phyloP scores from a whole-genome alignment of 2,113 vertebrate genomes.

The Paraplagusia blochii region DNA sequence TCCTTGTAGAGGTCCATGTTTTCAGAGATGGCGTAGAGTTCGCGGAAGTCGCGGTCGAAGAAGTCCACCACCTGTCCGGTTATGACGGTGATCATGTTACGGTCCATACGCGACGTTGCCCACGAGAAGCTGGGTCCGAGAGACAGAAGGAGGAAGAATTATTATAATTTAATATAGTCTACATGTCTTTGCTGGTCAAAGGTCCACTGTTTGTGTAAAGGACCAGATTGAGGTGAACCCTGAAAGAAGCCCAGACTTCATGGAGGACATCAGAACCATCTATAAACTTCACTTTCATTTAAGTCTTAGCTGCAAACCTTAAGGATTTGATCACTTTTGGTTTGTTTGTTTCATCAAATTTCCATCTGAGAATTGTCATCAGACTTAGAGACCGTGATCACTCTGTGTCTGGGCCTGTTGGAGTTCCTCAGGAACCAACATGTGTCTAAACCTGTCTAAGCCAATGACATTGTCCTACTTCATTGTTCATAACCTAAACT shows the following conservation, averaged over 20 bases:
- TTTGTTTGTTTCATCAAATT: no score
- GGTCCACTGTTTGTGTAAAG: not conserved
- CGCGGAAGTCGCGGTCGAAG: slow-evolving; percentile 90
- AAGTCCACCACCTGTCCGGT: slow-evolving; percentile 88
- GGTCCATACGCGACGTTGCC: slow-evolving; percentile 87
- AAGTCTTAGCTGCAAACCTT: not conserved
- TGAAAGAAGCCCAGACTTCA: not conserved
- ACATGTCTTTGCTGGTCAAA: not conserved
- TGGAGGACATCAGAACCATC: not conserved
- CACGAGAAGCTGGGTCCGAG: slow-evolving; percentile 84
- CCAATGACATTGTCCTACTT: no score
- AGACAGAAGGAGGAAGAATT: no score
- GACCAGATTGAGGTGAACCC: not conserved
- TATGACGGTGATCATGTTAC: slow-evolving; percentile 89
- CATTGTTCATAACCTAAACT: no score
- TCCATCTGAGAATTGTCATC: no score
- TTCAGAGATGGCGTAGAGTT: slow-evolving; percentile 90
- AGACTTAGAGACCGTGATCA: no score
- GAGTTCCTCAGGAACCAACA: no score
- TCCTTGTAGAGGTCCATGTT: slow-evolving; percentile 84
- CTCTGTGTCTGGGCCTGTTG: no score
- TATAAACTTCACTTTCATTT: not conserved
- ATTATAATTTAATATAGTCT: not conserved
- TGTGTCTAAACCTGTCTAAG: no score
- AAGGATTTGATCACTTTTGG: not conserved